Evolutionary conservation across 2,797 vertebrate species (phyloP).

Genomic region (Hypotaenidia philippensis): DNA sequence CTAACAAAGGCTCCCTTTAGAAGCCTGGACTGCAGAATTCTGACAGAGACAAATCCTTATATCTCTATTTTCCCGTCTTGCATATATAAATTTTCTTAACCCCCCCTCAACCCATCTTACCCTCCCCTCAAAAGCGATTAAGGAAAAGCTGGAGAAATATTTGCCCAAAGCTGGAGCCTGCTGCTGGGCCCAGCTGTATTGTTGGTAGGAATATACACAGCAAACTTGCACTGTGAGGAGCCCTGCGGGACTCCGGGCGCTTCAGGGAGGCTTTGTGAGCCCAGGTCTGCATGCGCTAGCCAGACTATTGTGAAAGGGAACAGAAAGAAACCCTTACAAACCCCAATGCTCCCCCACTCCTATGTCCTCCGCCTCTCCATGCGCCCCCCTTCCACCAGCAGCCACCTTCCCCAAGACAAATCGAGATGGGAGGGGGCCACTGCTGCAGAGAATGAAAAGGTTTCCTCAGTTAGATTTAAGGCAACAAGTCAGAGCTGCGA

Average conservation of each 20-base stretch:
- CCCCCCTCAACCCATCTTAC: background rate
- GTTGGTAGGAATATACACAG: constrained; percentile 69
- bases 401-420: constrained; percentile 60
- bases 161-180: constrained; percentile 73
- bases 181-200: constrained; percentile 68
- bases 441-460: constrained; percentile 60
- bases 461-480: constrained; percentile 72
- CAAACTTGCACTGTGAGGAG: constrained; percentile 72
- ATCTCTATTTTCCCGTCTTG: background rate
- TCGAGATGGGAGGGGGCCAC: constrained; percentile 24
- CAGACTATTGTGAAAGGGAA: constrained; percentile 70
- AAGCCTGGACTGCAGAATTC: background rate
- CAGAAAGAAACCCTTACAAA: constrained; percentile 63
- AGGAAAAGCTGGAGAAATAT: constrained; percentile 77
- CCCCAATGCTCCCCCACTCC: constrained; percentile 31
- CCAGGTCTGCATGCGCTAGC: constrained; percentile 52
- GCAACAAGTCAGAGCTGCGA: constrained; percentile 77
- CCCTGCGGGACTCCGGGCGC: constrained; percentile 65
- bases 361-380: background rate
- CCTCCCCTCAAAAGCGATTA: constrained; percentile 52
- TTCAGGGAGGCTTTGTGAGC: constrained; percentile 71
- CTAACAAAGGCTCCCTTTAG: constrained; percentile 34
- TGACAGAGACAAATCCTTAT: background rate
- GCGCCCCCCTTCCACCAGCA: constrained; percentile 37
- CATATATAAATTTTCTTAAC: background rate